Base-by-base conservation (phyloP, 2,888 invertebrate genomes). In the Stenurella melanura region DNA sequence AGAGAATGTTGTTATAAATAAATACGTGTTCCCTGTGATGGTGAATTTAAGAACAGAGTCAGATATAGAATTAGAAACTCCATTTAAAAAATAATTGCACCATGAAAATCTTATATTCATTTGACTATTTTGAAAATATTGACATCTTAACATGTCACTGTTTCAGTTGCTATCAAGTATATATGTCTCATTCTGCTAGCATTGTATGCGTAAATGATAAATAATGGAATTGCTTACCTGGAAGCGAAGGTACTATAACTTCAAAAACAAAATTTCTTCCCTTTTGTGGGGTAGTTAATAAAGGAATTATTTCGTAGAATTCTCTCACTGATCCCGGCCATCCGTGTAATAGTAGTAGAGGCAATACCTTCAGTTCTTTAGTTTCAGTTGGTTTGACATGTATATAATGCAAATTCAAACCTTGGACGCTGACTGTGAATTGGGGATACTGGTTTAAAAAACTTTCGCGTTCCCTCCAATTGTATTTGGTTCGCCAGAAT, bases 401-500 rank as follows among this genome's bases (percentile, higher is more conserved):
- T 11, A 58, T 19, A 21, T 58, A 58, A 58, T 58, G 58, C 7
- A 58, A 12, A 58, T 21, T 18, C 21, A 58, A 58, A 1, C 58
- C 58, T 21, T 58, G 58, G 11, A 58, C 58, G 21, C 19, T 58
- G 19, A 58, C 58, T 19, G 21, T 58, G 58, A 19, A 58, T 7
- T 58, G 58, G 21, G 58, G 58, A 21, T 58, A 58, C 18, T 0
- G 90, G 90, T 96, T 96, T 38, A 96, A 86, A 66, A 90, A 88
- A 12, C 87, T 86, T 85, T 96, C 95, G 6, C 88, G 87, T 85
- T 94, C 92, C 12, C 93, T 90, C 94, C 95, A 96, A 83, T 94
- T 91, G 87, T 94, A 96, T 72, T 93, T 91, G 1, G 91, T 91
- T 34, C 88, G 91, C 98, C 98, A 98, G 87, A 95, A 95, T 57